Conservation (phyloP, 2,797 vertebrate genomes). For the Danio tinwini region DNA sequence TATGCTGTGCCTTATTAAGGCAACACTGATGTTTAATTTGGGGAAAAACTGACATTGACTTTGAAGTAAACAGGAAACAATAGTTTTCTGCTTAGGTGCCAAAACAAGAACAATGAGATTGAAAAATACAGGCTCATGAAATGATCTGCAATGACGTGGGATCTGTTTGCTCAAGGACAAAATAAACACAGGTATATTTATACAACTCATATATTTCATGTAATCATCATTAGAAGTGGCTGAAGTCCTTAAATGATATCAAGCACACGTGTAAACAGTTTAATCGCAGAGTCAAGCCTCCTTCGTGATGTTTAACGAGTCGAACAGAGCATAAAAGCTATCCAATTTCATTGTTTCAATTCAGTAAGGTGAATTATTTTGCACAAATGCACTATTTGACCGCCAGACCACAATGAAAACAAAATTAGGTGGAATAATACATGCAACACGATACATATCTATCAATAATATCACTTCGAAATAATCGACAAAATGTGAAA, state of each 20-base stretch:
- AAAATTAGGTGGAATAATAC: neutral
- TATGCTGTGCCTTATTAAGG: neutral
- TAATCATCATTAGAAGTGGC: neutral
- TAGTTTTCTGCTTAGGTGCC: slow-evolving; percentile 13
- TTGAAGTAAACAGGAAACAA: slow-evolving; percentile 14
- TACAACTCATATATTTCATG: neutral
- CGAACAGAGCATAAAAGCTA: slow-evolving; percentile 1
- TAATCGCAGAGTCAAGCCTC: neutral
- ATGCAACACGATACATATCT: neutral
- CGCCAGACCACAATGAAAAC: neutral
- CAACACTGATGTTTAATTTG: neutral
- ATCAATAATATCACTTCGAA: neutral
- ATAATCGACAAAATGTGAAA: neutral
- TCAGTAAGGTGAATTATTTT: neutral
- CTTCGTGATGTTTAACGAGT: neutral
- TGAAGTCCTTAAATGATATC: neutral
- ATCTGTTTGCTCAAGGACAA: neutral
- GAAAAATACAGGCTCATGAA: neutral
- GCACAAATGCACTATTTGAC: neutral
- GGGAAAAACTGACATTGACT: slow-evolving; percentile 10
- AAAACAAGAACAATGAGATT: slow-evolving; percentile 1
- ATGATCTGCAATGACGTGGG: neutral
- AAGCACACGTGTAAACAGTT: neutral
- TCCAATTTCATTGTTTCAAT: slow-evolving; percentile 9
- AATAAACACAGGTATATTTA: neutral